Percentiles rank a stretch among this genome's conserved stretches.
Conservation (phyloP, 1,140 invertebrate genomes). For the Drosophila navojoa region DNA sequence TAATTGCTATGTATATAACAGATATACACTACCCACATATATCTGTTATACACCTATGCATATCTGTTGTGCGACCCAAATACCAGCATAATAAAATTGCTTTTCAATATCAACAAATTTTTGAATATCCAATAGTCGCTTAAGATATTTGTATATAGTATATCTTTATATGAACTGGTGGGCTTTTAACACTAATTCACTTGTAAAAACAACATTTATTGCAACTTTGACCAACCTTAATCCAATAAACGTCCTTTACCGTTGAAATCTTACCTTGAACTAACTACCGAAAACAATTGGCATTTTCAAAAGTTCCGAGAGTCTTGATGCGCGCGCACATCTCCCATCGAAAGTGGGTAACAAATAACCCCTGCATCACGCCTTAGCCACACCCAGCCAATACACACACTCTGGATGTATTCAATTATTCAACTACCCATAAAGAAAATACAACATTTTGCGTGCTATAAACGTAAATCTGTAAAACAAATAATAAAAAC, state of each 20-base stretch:
- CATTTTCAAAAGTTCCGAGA: slow-evolving; percentile 24
- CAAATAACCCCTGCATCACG: slow-evolving; percentile 34
- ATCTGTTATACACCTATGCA: neutral
- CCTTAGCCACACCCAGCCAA: slow-evolving; percentile 59
- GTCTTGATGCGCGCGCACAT: slow-evolving; percentile 60
- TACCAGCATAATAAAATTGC: neutral
- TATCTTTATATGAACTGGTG: neutral
- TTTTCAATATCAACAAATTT: neutral
- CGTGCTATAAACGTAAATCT: no score
- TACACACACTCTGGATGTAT: slow-evolving; percentile 22
- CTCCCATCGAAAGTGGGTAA: slow-evolving; percentile 6
- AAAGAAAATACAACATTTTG: neutral
- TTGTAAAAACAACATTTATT: neutral
- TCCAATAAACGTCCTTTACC: slow-evolving; percentile 52
- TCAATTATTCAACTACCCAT: no score
- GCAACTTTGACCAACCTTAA: slow-evolving; percentile 52
- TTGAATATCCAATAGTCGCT: neutral
- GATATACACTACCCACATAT: neutral
- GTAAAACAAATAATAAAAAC: no score
- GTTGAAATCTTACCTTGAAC: slow-evolving; percentile 55
- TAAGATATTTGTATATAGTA: no score
- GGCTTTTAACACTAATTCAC: neutral
- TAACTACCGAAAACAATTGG: slow-evolving; percentile 55
- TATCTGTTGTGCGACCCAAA: neutral
- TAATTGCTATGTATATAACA: no score